Base-by-base conservation (phyloP, 2,888 invertebrate genomes). In the Andrena camellia region DNA sequence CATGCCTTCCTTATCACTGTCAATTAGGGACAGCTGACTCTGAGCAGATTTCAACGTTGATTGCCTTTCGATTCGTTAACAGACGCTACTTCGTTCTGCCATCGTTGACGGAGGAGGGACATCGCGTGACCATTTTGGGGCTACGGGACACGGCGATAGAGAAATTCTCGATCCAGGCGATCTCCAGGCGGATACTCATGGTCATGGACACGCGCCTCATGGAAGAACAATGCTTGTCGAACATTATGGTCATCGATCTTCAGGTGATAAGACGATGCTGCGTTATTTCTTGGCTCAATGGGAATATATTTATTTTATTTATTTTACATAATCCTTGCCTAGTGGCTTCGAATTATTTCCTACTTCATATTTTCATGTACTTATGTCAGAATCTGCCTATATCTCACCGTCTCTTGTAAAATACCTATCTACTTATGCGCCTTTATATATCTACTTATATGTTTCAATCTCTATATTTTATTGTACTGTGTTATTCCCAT, bases 81-180 rank as follows among this genome's bases (percentile, higher is more conserved):
- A 94, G 94, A 68, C 86, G 94, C 68, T 94, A 92, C 72, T 93
- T 94, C 68, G 83, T 92, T 2, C 64, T 94, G 33, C 94, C 94
- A 54, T 92, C 92, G 2, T 81, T 94, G 48, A 94, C 94, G 0
- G 88, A 91, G 8, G 93, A 93, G 48, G 94, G 94, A 13, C 90
- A 94, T 74, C 91, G 94, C 31, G 93, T 94, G 10, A 93, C 91
- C 26, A 80, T 94, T 64, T 64, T 94, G 0, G 90, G 92, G 48
- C 76, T 94, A 23, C 88, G 85, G 63, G 91, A 94, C 29, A 88
- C 84, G 0, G 80, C 90, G 6, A 64, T 92, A 13, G 93, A 94
- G 4, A 92, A 89, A 48, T 94, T 94, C 85, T 92, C 92, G 7
- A 64, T 94, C 1, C 91, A 91, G 74, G 84, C 90, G 0, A 83